Evolutionary conservation across 1,140 invertebrate species (phyloP), one percentile per base, ranked within the genome.

Genomic region (Drosophila mayri): DNA sequence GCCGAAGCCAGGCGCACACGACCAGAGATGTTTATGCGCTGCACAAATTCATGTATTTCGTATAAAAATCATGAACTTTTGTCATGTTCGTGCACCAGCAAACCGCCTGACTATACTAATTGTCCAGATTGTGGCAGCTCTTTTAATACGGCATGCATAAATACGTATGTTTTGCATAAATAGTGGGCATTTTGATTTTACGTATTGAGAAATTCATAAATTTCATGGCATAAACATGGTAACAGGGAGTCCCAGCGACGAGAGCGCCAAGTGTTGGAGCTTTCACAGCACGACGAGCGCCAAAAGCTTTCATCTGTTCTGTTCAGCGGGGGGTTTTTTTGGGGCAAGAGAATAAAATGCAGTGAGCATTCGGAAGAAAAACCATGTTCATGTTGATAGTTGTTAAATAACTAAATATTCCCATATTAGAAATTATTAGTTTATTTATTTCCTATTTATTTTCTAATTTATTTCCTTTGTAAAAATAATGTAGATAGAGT

Each of bases 281-380:
- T 64, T 35, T 55, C 32, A 37, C 50, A 20, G 32, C 14, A 14
- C 32, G 12, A 20, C 12, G 30, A 57, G 22, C n/a, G 10, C 59
- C 4, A 40, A 63, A 64, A 64, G 62, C 62, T 64, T 43, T 22
- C 61, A 38, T 35, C 28, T 59, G 55, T 61, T 64, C 62, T 64
- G 38, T 16, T 67, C 20, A 55, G 14, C 0, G 50, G 12, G 12
- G 8, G 5, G 7, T 22, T 25, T 18, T 32, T 30, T 64, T 30
- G 14, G 41, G 32, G 22, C 30, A 64, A 22, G n/a, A 18, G 22
- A 47, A 47, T 47, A 12, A 30, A 32, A 6, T 32, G 41, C 35
- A 50, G 62, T 67, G 44, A 41, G 14, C 11, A 8, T 38, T 58
- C 12, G 16, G 4, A 9, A 40, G 12, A 28, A 28, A 2, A 10